phyloP scores from a whole-genome alignment of 2,113 vertebrate genomes.

The Lepus europaeus region DNA sequence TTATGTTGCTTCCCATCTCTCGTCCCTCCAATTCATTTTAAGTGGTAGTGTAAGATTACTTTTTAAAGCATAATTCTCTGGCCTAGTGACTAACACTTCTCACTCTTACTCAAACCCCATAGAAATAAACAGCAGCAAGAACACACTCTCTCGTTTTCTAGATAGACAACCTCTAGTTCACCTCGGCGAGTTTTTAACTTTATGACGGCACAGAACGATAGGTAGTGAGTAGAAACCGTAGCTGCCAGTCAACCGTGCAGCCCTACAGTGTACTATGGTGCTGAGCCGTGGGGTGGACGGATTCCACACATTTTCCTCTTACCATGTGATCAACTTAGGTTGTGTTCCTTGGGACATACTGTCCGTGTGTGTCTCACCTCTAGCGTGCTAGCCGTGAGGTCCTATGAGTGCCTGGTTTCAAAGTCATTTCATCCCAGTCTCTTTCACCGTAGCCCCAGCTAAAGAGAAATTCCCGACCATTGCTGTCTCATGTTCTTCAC shows the following conservation, averaged over 20 bases:
- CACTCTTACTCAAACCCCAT: background rate
- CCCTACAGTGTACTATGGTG: too few relatives aligned
- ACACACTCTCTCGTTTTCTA: background rate
- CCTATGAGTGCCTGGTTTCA: background rate
- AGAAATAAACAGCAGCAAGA: background rate
- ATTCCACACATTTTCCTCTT: background rate
- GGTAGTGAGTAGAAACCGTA: background rate
- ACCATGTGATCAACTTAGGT: background rate
- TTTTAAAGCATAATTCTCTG: background rate
- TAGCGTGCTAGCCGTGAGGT: background rate
- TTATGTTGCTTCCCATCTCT: background rate
- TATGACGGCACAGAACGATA: background rate
- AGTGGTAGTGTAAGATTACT: background rate
- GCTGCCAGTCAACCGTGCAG: background rate
- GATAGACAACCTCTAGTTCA: background rate
- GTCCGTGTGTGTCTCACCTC: accelerated
- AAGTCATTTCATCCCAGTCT: background rate
- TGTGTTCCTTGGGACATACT: too few relatives aligned
- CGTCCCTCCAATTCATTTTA: background rate
- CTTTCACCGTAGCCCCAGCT: background rate
- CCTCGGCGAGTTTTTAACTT: background rate
- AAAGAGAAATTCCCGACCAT: background rate
- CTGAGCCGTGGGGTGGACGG: too few relatives aligned
- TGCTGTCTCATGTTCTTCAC: background rate
- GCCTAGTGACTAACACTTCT: background rate